phyloP scores from a whole-genome alignment of 2,113 vertebrate genomes.

The Syngnathus typhle region DNA sequence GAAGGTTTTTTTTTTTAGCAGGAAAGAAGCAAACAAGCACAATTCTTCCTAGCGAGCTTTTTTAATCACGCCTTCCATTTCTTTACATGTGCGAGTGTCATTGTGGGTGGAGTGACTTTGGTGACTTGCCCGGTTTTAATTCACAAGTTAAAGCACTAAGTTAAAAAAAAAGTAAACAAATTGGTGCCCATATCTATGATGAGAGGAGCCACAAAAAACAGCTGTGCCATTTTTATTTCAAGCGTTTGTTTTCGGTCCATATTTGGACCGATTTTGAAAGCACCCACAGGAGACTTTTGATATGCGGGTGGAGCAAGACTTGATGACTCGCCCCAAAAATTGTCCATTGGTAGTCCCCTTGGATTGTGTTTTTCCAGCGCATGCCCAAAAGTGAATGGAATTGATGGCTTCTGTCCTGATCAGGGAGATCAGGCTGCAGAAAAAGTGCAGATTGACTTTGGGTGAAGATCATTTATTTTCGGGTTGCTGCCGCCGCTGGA shows the following conservation, averaged over 20 bases:
- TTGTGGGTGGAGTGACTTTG: too few species aligned
- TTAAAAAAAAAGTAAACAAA: too few species aligned
- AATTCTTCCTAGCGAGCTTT: not conserved
- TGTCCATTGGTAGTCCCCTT: not conserved
- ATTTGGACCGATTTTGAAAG: not conserved
- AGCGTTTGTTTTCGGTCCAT: not conserved
- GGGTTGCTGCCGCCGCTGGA: not conserved
- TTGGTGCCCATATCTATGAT: too few species aligned
- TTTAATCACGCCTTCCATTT: not conserved
- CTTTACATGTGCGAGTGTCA: too few species aligned
- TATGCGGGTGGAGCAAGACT: too few species aligned
- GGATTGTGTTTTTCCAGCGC: not conserved
- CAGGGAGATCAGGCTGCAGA: not conserved
- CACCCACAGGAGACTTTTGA: too few species aligned
- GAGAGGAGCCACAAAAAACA: too few species aligned
- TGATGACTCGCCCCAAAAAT: not conserved
- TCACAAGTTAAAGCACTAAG: too few species aligned
- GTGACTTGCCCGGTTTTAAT: too few species aligned
- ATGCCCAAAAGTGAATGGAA: not conserved
- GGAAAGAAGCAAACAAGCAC: not conserved
- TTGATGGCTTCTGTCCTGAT: not conserved
- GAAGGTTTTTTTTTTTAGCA: not conserved
- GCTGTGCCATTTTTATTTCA: too few species aligned
- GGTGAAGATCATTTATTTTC: not conserved
- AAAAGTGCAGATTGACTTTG: slow-evolving; percentile 1